Evolutionary conservation across 2,888 invertebrate genomes (phyloP), one percentile per base, ranked within the genome.

Genomic region (Tipula unca): DNA sequence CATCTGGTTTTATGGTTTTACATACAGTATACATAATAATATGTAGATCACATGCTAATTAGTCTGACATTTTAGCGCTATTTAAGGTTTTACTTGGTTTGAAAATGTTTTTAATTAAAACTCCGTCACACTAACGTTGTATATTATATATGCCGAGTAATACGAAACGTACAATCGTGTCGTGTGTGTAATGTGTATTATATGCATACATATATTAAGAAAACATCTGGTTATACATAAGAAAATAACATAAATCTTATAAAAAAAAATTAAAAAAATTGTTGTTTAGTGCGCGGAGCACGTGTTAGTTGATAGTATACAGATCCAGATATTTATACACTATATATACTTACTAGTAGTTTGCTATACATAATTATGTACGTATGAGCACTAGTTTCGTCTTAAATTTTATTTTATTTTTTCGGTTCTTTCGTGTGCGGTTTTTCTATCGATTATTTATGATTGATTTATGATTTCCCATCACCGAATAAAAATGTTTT

Each of bases 31-130:
- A 48, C 17, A 69, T 25, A 25, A 48, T 48, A 69, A 10, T 69
- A 69, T 69, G 69, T 69, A 69, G 69, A 69, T 69, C 69, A 25
- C 69, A 69, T 69, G 69, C 69, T 69, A 69, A 69, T 69, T 69
- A 69, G 69, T 3, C 69, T 69, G 69, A 69, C 69, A 69, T 69
- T 69, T 69, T 69, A 69, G 69, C 69, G 25, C 69, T 25, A 25
- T 25, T 69, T 69, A 69, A 25, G 10, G 25, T 69, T 69, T 69
- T 69, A 8, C 25, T 17, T 48, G 17, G 48, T 48, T 32, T 6
- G 4, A 32, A 32, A 6, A 17, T 69, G 69, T 10, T 69, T 48
- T 69, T 69, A 69, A 69, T 69, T 69, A 25, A 69, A 10, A 69
- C 69, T 25, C 48, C n/a, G n/a, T n/a, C n/a, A 48, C 48, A 25